These are phyloP conservation scores for Actenoides hombroni DNA, from an alignment of 2,113 vertebrate species.

Conservation along the genomic window DNA sequence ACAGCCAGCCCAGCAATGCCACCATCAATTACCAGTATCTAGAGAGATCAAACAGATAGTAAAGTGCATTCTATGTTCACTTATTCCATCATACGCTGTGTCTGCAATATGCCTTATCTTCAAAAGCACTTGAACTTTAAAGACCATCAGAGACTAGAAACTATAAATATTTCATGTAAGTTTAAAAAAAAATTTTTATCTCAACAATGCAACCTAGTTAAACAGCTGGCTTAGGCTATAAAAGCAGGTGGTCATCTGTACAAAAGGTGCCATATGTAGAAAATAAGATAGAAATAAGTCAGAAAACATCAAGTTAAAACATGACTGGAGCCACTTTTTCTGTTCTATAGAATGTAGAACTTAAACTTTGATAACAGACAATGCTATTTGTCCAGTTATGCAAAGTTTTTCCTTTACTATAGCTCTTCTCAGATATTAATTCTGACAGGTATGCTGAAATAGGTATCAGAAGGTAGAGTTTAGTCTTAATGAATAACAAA, in stretches of 20 bases:
- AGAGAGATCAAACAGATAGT: conserved; percentile 40
- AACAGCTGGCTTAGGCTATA: conserved; percentile 1
- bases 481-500: not conserved
- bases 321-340: not conserved
- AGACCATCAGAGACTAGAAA: not conserved
- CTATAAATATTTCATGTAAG: not conserved
- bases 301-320: not conserved
- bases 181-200: not conserved
- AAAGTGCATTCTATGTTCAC: conserved; percentile 3
- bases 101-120: conserved; percentile 30
- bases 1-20: conserved; percentile 82
- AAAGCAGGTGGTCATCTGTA: not conserved
- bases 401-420: not conserved
- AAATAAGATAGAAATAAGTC: not conserved
- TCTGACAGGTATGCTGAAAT: not conserved
- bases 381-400: not conserved
- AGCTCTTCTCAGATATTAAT: not conserved
- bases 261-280: not conserved
- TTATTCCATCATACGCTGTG: conserved; percentile 22
- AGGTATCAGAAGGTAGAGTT: not conserved
- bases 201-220: not conserved
- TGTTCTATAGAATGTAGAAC: not conserved
- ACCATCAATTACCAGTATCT: conserved; percentile 82
- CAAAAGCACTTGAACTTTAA: conserved; percentile 47
- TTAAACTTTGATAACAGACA: not conserved